Evolutionary conservation across 2,113 vertebrate genomes (phyloP), one percentile per base, ranked within the genome.

Genomic region (Mixornis gularis): DNA sequence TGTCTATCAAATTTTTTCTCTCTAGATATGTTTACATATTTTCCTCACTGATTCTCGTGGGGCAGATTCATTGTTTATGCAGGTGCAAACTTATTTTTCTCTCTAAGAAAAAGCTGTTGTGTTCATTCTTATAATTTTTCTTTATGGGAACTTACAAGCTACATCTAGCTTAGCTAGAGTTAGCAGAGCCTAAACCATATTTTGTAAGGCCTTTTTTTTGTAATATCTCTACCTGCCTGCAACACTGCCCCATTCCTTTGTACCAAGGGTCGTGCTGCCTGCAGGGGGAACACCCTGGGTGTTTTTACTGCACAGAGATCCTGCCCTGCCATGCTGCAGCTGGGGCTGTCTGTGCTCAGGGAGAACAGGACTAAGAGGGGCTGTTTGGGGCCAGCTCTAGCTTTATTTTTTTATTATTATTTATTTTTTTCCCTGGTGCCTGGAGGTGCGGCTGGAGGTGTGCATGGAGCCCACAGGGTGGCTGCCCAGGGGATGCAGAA

Each of bases 181-280:
- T 9, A n/a, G 53, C 19, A n/a, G 29, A 6, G 19, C 19, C 29
- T n/a, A n/a, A 55, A 55, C 30, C 19, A 55, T 21, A n/a, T 55
- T 55, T n/a, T 55, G 12, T 55, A 21, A 55, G 30, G 19, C 4
- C 5, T n/a, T 55, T n/a, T 19, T 55, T 55, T 32, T 55, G 13
- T 55, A 55, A 55, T 55, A 53, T 20, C 52, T 53, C 52, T 29
- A 17, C 16, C 51, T 53, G 29, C 7, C 52, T 53, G 52, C 29
- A 53, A 19, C 52, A 30, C 29, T 53, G 30, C 12, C 9, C 44
- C 7, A 0, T 36, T 4, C 19, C 30, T 13, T 46, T 1, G 0
- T 29, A 8, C 29, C n/a, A 3, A 18, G 34, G 46, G 9, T 21
- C 29, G 1, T 1, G 2, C 8, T 66, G 32, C 12, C 69, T 58